phyloP scores from a whole-genome alignment of 1,140 invertebrate species.

The Laodelphax striatellus region DNA sequence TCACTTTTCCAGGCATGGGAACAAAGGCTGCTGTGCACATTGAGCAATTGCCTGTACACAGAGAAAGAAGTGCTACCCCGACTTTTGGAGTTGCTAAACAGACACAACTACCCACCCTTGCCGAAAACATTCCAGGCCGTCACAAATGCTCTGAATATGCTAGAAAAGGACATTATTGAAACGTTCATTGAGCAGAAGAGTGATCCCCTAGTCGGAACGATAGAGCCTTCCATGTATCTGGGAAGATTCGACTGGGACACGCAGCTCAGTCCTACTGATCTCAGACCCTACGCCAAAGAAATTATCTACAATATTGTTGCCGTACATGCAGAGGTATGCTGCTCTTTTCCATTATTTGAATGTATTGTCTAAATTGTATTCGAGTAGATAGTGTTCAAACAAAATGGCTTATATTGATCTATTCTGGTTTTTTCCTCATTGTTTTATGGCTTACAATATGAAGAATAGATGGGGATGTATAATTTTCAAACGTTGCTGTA shows the following conservation, averaged over 20 bases:
- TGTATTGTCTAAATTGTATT: no score
- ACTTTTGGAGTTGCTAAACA: conserved; percentile 47
- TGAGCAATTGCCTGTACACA: conserved; percentile 84
- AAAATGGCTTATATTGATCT: no score
- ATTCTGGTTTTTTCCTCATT: no score
- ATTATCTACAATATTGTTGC: conserved; percentile 83
- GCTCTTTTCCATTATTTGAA: background rate
- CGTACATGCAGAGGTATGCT: conserved; percentile 77
- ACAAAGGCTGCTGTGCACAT: conserved; percentile 67
- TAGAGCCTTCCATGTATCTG: conserved; percentile 91
- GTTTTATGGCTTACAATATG: no score
- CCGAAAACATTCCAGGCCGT: conserved; percentile 44
- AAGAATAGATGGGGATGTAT: no score
- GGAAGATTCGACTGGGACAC: conserved; percentile 74
- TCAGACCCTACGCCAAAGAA: conserved; percentile 85
- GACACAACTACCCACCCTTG: conserved; percentile 59
- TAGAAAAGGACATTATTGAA: conserved; percentile 60
- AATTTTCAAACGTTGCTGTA: no score
- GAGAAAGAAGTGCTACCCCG: conserved; percentile 55
- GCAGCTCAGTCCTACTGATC: conserved; percentile 56
- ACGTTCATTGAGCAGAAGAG: conserved; percentile 86
- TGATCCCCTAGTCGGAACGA: conserved; percentile 83
- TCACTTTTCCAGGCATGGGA: conserved; percentile 49
- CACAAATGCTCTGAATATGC: conserved; percentile 42
- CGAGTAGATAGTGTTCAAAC: no score